phyloP scores from a whole-genome alignment of 2,797 vertebrate genomes.

The Synaphobranchus kaupii region DNA sequence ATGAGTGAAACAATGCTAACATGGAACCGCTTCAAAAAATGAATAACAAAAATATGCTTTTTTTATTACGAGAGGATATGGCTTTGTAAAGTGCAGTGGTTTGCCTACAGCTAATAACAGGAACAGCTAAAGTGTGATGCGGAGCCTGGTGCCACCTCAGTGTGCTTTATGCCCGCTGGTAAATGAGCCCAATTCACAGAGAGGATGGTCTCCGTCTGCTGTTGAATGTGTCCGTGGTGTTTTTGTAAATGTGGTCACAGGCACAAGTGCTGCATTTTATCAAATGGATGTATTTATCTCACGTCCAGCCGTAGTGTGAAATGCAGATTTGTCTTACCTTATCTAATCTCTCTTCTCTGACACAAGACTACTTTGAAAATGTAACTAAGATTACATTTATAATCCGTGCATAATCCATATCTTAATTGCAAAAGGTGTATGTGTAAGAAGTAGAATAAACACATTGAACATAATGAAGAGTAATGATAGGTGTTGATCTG shows the following conservation, averaged over 20 bases:
- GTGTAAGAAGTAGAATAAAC: not conserved
- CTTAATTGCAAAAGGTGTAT: slow-evolving; percentile 4
- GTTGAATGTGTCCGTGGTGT: not conserved
- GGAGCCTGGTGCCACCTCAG: not conserved
- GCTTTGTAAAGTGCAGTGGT: not conserved
- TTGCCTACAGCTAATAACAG: not conserved
- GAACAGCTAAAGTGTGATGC: not conserved
- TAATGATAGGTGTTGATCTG: not conserved
- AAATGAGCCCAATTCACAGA: not conserved
- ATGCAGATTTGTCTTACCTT: not conserved
- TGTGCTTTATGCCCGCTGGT: not conserved
- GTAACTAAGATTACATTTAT: not conserved
- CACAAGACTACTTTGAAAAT: not conserved
- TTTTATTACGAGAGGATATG: not conserved
- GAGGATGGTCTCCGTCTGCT: not conserved
- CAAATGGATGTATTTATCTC: not conserved
- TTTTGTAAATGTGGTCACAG: slow-evolving; percentile 4
- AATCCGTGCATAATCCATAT: not conserved
- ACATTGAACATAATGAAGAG: not conserved
- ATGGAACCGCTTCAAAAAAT: not conserved
- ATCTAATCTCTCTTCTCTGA: not conserved
- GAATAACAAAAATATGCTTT: not conserved
- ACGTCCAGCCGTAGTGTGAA: not conserved
- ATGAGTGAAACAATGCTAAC: not conserved
- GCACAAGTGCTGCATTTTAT: not conserved